phyloP scores from a whole-genome alignment of 2,797 vertebrate genomes.

The Premnoplex brunnescens region DNA sequence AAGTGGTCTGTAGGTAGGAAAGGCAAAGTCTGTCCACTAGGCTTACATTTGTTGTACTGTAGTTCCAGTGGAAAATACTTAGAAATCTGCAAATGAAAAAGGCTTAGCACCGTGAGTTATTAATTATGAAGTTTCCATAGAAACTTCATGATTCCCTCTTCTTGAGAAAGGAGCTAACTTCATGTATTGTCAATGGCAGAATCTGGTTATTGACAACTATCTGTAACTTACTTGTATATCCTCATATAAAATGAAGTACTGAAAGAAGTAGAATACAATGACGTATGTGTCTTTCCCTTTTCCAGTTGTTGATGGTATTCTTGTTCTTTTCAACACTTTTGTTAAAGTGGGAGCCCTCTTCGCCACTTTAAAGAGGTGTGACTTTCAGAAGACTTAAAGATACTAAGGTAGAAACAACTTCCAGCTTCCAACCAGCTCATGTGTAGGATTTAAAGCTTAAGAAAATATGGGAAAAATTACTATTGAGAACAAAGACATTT shows the following conservation, averaged over 20 bases:
- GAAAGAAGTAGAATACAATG: not conserved
- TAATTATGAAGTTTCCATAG: constrained; percentile 34
- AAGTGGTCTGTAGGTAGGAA: not conserved
- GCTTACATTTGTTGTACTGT: not conserved
- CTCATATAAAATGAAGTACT: not conserved
- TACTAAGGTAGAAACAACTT: not conserved
- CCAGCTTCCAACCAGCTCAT: not conserved
- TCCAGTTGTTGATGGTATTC: not conserved
- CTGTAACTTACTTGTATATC: not conserved
- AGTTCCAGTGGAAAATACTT: not conserved
- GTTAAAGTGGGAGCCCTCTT: not conserved
- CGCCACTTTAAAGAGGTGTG: not conserved
- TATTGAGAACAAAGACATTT: not conserved
- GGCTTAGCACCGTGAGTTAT: not conserved
- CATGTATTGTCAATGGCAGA: not conserved
- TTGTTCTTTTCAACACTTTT: not conserved
- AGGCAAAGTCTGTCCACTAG: not conserved
- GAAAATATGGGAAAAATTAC: not conserved
- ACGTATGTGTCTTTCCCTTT: not conserved
- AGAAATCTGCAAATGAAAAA: not conserved
- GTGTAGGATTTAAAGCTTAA: not conserved
- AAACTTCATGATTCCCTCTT: not conserved
- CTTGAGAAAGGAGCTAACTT: not conserved
- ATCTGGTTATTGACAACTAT: not conserved
- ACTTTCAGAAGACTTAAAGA: not conserved